phyloP scores from a whole-genome alignment of 2,797 vertebrate genomes.

The Heteromormyrus szaboi region DNA sequence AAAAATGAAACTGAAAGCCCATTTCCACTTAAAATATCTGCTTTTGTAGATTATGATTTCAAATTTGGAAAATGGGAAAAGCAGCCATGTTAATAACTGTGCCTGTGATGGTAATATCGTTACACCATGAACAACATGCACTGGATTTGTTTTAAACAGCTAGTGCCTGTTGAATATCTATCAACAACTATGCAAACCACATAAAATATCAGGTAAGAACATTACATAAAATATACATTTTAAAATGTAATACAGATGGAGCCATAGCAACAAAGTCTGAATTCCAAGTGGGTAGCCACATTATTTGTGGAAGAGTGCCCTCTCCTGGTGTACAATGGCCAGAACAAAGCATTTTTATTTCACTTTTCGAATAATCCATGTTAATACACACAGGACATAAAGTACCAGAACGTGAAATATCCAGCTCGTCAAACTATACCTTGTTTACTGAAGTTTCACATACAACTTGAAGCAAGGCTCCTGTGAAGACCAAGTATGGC shows the following conservation, averaged over 20 bases:
- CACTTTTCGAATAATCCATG: not conserved
- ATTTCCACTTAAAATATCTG: not conserved
- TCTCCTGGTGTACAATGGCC: not conserved
- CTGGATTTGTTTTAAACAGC: not conserved
- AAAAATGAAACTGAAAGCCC: not conserved
- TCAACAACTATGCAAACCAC: not conserved
- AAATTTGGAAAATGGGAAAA: not conserved
- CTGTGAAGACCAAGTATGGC: slow-evolving; percentile 60
- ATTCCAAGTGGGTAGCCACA: not conserved
- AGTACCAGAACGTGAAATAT: not conserved
- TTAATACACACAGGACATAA: not conserved
- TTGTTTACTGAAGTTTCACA: slow-evolving; percentile 60
- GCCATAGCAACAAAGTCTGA: not conserved
- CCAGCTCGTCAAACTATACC: slow-evolving; percentile 41
- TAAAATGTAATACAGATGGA: not conserved
- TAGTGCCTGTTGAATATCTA: not conserved
- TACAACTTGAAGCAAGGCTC: slow-evolving; percentile 60
- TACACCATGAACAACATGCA: not conserved
- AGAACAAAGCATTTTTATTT: not conserved
- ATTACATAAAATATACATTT: not conserved
- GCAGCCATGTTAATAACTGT: not conserved
- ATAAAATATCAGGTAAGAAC: not conserved
- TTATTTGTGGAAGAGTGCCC: not conserved
- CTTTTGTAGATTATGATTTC: not conserved
- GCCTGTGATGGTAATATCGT: not conserved